Evolutionary conservation across 2,888 invertebrate genomes (phyloP).

Genomic region (Spatulosminthurus flaviceps): DNA sequence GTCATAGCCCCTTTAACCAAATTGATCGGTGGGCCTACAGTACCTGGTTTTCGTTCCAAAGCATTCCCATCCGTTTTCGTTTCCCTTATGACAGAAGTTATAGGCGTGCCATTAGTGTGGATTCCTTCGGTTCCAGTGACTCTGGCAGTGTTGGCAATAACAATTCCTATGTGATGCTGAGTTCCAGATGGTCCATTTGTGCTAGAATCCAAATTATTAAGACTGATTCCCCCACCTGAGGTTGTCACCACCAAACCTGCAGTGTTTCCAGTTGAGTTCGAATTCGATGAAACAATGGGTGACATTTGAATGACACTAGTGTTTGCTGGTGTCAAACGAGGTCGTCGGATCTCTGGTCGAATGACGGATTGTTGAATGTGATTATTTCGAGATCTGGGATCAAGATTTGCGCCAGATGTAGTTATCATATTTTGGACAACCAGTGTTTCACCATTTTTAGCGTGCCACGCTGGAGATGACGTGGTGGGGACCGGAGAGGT

Average conservation of each 20-base stretch:
- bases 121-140: conserved; percentile 21
- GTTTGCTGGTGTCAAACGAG: conserved; percentile 64
- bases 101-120: conserved; percentile 47
- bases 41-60: conserved; percentile 31
- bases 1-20: conserved; percentile 60
- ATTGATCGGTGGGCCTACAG: conserved; percentile 54
- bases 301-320: conserved; percentile 87
- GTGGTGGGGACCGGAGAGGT: conserved; percentile 61
- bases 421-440: conserved; percentile 55
- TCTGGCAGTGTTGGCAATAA: conserved; percentile 55
- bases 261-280: conserved; percentile 53
- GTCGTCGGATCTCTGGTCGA: conserved; percentile 63
- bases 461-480: conserved; percentile 58
- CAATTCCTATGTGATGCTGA: conserved; percentile 59
- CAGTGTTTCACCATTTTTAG: conserved; percentile 48
- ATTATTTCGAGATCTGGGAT: conserved; percentile 43
- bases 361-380: conserved; percentile 60
- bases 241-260: conserved; percentile 70
- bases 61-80: conserved; percentile 12
- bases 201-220: conserved; percentile 44
- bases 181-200: conserved; percentile 20
- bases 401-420: conserved; percentile 44
- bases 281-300: conserved; percentile 67
- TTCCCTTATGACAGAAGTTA: conserved; percentile 52
- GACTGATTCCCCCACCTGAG: conserved; percentile 71